Evolutionary conservation across 2,888 invertebrate species (phyloP).

Genomic region (Lithosia quadra): DNA sequence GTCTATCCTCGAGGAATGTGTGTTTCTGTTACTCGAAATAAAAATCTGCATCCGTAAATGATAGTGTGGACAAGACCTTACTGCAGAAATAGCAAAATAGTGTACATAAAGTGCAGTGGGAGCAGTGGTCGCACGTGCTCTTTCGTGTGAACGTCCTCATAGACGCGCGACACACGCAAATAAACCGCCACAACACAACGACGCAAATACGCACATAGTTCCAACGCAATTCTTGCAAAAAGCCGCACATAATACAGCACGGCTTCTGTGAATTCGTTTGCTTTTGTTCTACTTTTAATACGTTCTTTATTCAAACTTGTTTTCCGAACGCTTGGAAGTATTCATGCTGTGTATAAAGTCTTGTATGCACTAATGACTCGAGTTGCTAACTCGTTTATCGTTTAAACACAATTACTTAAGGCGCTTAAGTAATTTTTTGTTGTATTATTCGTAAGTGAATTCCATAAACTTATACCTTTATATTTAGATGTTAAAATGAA

Average conservation of each 20-base stretch:
- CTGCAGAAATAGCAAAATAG: slow-evolving; percentile 12
- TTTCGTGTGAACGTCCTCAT: slow-evolving; percentile 78
- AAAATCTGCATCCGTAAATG: not conserved
- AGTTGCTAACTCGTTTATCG: not conserved
- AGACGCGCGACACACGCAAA: slow-evolving; percentile 82
- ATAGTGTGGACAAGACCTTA: not conserved
- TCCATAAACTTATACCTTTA: too few relatives aligned
- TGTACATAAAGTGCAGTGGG: slow-evolving; percentile 12
- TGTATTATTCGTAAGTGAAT: not conserved
- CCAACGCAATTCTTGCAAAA: slow-evolving; percentile 66
- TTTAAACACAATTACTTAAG: too few relatives aligned
- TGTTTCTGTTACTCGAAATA: not conserved
- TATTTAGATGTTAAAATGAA: too few relatives aligned
- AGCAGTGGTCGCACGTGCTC: slow-evolving; percentile 42
- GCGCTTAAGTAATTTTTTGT: not conserved
- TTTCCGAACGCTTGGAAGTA: slow-evolving; percentile 6
- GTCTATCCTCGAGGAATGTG: too few relatives aligned
- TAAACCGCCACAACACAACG: slow-evolving; percentile 65
- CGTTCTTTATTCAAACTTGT: slow-evolving; percentile 13
- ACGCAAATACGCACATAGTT: slow-evolving; percentile 73
- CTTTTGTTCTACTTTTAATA: slow-evolving; percentile 40
- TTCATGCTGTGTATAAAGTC: slow-evolving; percentile 18
- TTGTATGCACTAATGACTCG: slow-evolving; percentile 9
- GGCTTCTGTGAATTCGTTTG: slow-evolving; percentile 26
- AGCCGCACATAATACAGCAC: slow-evolving; percentile 27